Evolutionary conservation across 2,888 invertebrate species (phyloP), one percentile per base, ranked within the genome.

Genomic region (Pegoplata infirma): DNA sequence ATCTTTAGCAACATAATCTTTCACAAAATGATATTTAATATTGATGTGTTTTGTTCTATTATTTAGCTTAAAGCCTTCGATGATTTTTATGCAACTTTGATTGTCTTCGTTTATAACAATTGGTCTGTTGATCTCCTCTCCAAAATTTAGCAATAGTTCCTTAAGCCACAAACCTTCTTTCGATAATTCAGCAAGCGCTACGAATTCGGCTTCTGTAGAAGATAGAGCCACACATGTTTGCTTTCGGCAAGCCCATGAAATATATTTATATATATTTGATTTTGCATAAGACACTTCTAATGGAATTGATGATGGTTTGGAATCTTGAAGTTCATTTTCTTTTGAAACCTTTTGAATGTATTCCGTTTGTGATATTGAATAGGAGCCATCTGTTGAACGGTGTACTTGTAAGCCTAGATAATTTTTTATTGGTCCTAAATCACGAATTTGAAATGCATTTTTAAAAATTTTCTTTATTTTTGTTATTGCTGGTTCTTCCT

Each of bases 31-130:
- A n/a, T n/a, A n/a, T n/a, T n/a, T n/a, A n/a, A n/a, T n/a, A n/a
- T 64, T 49, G 19, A 72, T 56, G n/a, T 73, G 66, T 44, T 73
- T 73, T 25, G 68, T 49, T 47, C 69, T 53, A 21, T 46, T 63
- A 12, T 56, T 69, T 14, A 75, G 21, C 25, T 51, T 73, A 16
- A 56, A 63, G n/a, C n/a, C n/a, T n/a, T n/a, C n/a, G n/a, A n/a
- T n/a, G n/a, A n/a, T n/a, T n/a, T n/a, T n/a, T n/a, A n/a, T n/a
- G n/a, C n/a, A n/a, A n/a, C n/a, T n/a, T n/a, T n/a, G n/a, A n/a
- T n/a, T n/a, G n/a, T n/a, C 40, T n/a, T 66, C 25, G 5, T 63
- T 49, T 21, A 49, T 63, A 1, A 32, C 12, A 8, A 49, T 32
- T 8, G 53, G 25, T 10, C 3, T 23, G 23, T n/a, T 16, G 5